Percentiles rank a stretch among this genome's conserved stretches.
Conservation (phyloP, 1,140 invertebrate genomes). For the Caenorhabditis tropicalis region DNA sequence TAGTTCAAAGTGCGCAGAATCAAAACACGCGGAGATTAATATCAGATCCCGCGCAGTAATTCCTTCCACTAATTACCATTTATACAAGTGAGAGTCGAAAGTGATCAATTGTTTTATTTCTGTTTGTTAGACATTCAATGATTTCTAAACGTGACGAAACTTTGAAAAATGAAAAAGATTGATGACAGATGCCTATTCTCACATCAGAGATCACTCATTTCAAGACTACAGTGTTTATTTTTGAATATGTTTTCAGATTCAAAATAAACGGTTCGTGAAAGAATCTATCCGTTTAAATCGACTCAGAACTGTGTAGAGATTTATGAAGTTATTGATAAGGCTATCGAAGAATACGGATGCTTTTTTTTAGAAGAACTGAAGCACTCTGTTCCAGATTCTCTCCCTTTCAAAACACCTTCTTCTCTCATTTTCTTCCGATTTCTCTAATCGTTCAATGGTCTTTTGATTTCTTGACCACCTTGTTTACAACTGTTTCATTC, state of each 20-base stretch:
- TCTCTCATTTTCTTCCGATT: no score
- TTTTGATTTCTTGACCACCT: background rate
- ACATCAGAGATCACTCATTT: background rate
- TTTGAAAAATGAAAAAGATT: background rate
- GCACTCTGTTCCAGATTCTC: no score
- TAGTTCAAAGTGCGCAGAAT: slow-evolving; percentile 15
- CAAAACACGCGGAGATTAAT: slow-evolving; percentile 12
- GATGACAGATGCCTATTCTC: background rate
- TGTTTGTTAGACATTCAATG: background rate
- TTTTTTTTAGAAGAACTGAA: no score
- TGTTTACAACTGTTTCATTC: background rate
- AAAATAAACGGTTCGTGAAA: no score
- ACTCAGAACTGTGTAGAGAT: no score
- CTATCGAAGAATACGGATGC: no score
- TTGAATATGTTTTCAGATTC: background rate
- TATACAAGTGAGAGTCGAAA: background rate
- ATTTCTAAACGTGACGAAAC: background rate
- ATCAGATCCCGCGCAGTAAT: background rate
- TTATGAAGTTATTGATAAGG: no score
- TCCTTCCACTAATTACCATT: background rate
- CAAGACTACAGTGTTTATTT: background rate
- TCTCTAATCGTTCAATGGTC: background rate
- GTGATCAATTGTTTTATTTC: background rate
- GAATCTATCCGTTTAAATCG: no score
- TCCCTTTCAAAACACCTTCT: no score